Evolutionary conservation across 2,888 invertebrate genomes (phyloP).

Genomic region (Drosophila limbata): DNA sequence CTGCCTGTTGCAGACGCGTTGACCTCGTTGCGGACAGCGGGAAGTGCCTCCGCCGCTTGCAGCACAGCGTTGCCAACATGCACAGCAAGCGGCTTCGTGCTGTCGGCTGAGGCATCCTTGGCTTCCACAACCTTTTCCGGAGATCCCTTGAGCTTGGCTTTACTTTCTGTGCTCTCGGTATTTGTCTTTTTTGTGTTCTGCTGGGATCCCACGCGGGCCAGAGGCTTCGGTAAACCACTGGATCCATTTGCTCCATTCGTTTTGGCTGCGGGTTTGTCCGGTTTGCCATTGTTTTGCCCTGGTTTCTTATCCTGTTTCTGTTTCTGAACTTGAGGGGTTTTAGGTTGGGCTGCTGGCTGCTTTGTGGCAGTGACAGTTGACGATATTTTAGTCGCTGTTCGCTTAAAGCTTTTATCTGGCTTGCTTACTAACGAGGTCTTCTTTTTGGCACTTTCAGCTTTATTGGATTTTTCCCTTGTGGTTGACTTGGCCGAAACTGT

Average conservation of each 20-base stretch:
- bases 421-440: slow-evolving; percentile 62
- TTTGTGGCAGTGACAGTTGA: slow-evolving; percentile 59
- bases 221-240: slow-evolving; percentile 12
- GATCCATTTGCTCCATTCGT: slow-evolving; percentile 44
- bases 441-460: slow-evolving; percentile 84
- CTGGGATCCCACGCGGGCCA: slow-evolving; percentile 31
- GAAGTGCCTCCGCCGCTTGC: slow-evolving; percentile 70
- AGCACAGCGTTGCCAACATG: slow-evolving; percentile 73
- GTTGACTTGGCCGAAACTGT: slow-evolving; percentile 26
- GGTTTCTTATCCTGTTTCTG: slow-evolving; percentile 28
- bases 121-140: slow-evolving; percentile 38
- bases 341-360: slow-evolving; percentile 20
- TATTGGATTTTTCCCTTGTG: slow-evolving; percentile 52
- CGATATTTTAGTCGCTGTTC: slow-evolving; percentile 47
- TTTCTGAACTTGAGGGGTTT: slow-evolving; percentile 20
- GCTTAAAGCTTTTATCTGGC: slow-evolving; percentile 44
- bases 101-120: slow-evolving; percentile 31
- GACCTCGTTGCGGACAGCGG: slow-evolving; percentile 63
- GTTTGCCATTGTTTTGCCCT: slow-evolving; percentile 15
- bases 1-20: slow-evolving; percentile 39
- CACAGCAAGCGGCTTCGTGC: slow-evolving; percentile 54
- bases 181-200: slow-evolving; percentile 40
- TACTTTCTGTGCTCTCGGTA: slow-evolving; percentile 23
- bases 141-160: slow-evolving; percentile 23
- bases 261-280: slow-evolving; percentile 40